These are phyloP conservation scores for Synanthedon myopaeformis DNA, from an alignment of 2,888 invertebrate genomes.

Conservation along the genomic window DNA sequence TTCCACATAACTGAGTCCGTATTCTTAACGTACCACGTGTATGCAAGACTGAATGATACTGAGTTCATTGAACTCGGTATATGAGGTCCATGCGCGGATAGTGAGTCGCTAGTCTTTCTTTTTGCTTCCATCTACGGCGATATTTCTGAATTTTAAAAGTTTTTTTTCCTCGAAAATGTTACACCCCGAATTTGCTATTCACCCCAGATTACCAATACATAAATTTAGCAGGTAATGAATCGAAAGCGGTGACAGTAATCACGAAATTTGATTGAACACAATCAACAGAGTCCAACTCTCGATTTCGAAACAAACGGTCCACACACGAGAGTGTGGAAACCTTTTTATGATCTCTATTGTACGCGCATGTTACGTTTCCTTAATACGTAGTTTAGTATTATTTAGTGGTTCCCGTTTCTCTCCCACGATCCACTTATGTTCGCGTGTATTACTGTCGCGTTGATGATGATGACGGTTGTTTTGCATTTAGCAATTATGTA, in stretches of 20 bases:
- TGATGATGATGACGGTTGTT: constrained; percentile 55
- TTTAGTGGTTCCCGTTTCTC: constrained; percentile 59
- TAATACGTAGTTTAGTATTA: constrained; percentile 26
- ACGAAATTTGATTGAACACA: not conserved
- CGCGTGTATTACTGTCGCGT: constrained; percentile 56
- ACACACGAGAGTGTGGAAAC: constrained; percentile 57
- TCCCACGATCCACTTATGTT: constrained; percentile 63
- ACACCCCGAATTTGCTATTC: no score
- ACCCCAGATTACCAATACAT: no score
- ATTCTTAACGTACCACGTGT: no score
- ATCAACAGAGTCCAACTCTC: constrained; percentile 21
- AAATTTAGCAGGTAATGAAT: no score
- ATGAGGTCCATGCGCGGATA: no score
- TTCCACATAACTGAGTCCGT: no score
- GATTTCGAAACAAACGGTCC: constrained; percentile 60
- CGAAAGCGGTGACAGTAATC: not conserved
- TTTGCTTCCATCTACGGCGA: no score
- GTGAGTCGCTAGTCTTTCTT: no score
- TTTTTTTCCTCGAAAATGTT: no score
- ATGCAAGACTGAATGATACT: no score
- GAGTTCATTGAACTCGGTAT: no score
- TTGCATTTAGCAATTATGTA: constrained; percentile 65
- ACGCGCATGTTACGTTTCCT: constrained; percentile 50
- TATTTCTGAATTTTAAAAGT: no score
- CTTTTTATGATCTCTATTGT: constrained; percentile 55